Conservation (phyloP, 2,113 vertebrate genomes). For the Tapirus terrestris region DNA sequence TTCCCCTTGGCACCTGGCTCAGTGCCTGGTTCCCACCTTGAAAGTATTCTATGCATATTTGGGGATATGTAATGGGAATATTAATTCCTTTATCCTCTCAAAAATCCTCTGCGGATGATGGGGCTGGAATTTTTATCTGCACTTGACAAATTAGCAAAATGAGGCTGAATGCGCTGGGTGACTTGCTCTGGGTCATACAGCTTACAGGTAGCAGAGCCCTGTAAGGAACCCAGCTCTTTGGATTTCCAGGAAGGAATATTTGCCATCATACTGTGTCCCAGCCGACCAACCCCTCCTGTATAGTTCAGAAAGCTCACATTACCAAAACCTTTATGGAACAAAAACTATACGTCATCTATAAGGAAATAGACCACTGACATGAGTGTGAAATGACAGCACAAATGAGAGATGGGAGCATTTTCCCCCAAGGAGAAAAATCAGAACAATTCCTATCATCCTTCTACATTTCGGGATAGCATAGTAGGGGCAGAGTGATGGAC, state of each 20-base stretch:
- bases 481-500: no score
- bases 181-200: not conserved
- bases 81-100: not conserved
- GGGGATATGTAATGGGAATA: not conserved
- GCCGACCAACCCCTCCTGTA: not conserved
- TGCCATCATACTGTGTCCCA: not conserved
- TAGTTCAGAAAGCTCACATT: not conserved
- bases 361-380: constrained; percentile 38
- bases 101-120: not conserved
- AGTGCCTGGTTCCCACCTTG: not conserved
- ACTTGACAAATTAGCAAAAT: not conserved
- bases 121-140: not conserved
- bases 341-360: not conserved
- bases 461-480: not conserved
- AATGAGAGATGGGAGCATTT: constrained; percentile 54
- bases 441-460: constrained; percentile 59
- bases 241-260: not conserved
- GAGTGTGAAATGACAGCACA: constrained; percentile 73
- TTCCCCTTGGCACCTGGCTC: not conserved
- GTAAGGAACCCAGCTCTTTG: not conserved
- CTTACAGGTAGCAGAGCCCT: not conserved
- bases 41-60: not conserved
- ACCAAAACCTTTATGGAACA: constrained; percentile 64
- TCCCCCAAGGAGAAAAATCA: constrained; percentile 67
- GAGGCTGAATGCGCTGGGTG: not conserved